Conservation (phyloP, 2,113 vertebrate genomes). For the Anseranas semipalmata region DNA sequence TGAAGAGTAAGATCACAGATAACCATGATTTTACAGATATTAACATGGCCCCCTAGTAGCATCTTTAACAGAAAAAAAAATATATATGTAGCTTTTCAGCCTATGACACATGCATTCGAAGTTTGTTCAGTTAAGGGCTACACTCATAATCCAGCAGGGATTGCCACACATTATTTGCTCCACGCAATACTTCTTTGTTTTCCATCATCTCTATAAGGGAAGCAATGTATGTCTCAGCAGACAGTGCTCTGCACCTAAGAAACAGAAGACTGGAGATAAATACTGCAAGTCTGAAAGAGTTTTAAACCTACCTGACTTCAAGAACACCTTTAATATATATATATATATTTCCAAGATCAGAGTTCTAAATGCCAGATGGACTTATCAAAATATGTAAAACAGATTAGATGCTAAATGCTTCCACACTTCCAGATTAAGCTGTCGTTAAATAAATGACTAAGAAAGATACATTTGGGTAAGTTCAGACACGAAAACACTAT, state of each 20-base stretch:
- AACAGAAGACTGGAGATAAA: not conserved
- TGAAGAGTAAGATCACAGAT: slow-evolving; percentile 32
- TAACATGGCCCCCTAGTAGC: not conserved
- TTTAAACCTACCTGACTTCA: not conserved
- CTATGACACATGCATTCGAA: not conserved
- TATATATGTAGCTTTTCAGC: not conserved
- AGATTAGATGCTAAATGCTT: not conserved
- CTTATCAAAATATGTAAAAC: not conserved
- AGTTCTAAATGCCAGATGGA: not conserved
- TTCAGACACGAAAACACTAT: not conserved
- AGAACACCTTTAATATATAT: not conserved
- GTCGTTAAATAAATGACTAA: not conserved
- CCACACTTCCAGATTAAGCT: not conserved
- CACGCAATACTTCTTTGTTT: not conserved
- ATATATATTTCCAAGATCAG: not conserved
- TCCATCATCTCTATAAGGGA: not conserved
- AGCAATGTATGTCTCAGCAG: not conserved
- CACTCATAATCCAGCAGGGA: not conserved
- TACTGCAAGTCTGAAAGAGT: not conserved
- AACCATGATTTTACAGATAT: not conserved
- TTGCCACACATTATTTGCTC: not conserved
- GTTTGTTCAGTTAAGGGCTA: not conserved
- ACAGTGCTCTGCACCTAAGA: not conserved
- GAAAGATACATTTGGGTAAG: not conserved
- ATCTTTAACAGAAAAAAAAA: not conserved